Base-by-base conservation (phyloP, 2,888 invertebrate species). In the Perithous albicinctus region DNA sequence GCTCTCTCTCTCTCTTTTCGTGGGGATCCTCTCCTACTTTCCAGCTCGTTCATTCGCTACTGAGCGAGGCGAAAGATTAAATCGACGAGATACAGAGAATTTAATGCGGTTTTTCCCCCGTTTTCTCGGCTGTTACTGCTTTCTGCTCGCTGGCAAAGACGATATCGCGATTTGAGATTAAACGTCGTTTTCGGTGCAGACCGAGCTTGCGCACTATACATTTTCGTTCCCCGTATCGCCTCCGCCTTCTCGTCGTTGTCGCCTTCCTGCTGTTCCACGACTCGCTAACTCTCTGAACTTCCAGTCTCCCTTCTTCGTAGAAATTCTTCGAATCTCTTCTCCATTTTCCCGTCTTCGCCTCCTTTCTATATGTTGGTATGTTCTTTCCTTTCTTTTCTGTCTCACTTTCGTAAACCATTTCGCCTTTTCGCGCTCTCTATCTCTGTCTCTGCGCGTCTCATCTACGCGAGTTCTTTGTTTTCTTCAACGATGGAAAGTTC, bases 71-170 rank as follows among this genome's bases (percentile, higher is more conserved):
- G 69, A 81, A 82, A 86, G 84, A 85, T 86, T 83, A 82, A 86
- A 86, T 83, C 78, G 81, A 51, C 83, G 77, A 86, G 85, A 86
- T 85, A 85, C 74, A 82, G 80, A 72, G 51, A 79, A 81, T 86
- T 85, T 86, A 86, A 86, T 84, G 83, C 80, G 76, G 76, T 79
- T 75, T 81, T 76, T 76, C 54, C 61, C 48, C 41, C 63, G n/a
- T 41, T 59, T 63, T 54, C 61, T 46, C 26, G 29, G 41, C 78
- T 74, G 48, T 66, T 70, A 73, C 64, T 48, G 73, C 75, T 66
- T 54, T 63, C 73, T 43, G 73, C 66, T 75, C 15, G 29, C 69
- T 75, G 74, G 82, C 74, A 70, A 78, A 70, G 74, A 78, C 70
- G 78, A 83, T 82, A 78, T 78, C 67, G 56, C 70, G 78, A 75